Percentiles rank a stretch among this genome's conserved stretches.
These are phyloP conservation scores for Columba janthina DNA, from an alignment of 2,113 vertebrate species.

Conservation along the genomic window DNA sequence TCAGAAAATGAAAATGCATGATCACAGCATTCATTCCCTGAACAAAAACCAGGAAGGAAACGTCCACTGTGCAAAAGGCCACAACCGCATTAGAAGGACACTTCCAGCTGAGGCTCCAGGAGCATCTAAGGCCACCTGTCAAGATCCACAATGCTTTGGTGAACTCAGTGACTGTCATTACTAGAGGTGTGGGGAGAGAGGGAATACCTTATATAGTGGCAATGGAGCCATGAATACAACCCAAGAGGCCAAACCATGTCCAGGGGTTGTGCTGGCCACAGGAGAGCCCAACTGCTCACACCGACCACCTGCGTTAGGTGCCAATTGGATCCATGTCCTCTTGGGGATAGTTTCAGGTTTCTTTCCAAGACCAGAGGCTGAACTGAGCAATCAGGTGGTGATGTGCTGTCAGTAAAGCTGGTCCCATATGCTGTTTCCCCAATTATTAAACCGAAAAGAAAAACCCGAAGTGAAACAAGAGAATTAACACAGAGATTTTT, in stretches of 20 bases:
- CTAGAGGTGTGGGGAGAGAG: not conserved
- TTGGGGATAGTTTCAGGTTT: not conserved
- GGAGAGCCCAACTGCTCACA: not conserved
- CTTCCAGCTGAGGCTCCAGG: not conserved
- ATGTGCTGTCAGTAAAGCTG: not conserved
- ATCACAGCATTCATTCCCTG: not conserved
- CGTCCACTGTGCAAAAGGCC: not conserved
- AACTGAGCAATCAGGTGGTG: not conserved
- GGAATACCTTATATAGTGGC: not conserved
- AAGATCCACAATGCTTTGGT: not conserved
- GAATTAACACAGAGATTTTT: not conserved
- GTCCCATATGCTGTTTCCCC: not conserved
- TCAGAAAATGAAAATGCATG: fast-evolving
- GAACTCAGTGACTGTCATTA: not conserved
- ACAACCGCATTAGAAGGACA: not conserved
- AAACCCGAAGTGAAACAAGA: not conserved
- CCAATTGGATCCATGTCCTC: not conserved
- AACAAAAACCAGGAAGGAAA: not conserved
- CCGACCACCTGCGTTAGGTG: not conserved
- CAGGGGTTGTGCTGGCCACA: not conserved
- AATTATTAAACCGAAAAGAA: constrained; percentile 26
- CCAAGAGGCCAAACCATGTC: not conserved
- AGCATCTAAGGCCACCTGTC: not conserved
- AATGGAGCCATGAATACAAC: not conserved
- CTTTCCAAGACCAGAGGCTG: not conserved